phyloP scores from a whole-genome alignment of 2,113 vertebrate genomes.

The Amblyornis subalaris region DNA sequence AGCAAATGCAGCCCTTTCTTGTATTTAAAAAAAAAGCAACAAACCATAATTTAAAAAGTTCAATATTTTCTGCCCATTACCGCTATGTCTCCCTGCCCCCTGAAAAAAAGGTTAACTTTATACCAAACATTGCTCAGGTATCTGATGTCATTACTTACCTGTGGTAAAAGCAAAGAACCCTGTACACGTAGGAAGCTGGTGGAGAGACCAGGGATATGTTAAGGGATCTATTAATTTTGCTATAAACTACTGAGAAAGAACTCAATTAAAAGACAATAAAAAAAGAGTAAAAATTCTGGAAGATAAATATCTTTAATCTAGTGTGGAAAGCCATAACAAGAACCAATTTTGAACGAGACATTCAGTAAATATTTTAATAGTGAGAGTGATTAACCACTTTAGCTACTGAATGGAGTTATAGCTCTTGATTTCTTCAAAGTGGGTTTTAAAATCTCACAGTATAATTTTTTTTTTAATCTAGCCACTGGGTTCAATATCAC shows the following conservation, averaged over 20 bases:
- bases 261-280: neutral
- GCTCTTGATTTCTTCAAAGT: neutral
- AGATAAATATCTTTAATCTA: conserved; percentile 4
- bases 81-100: neutral
- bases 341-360: neutral
- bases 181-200: neutral
- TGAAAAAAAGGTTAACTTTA: neutral
- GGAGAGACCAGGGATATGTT: neutral
- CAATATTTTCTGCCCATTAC: neutral
- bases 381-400: neutral
- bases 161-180: neutral
- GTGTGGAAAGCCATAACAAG: neutral
- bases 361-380: conserved; percentile 9
- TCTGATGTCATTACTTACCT: neutral
- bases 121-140: neutral
- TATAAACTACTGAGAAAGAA: neutral
- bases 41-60: neutral
- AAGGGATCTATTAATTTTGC: neutral
- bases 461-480: neutral
- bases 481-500: neutral
- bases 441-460: neutral
- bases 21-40: neutral
- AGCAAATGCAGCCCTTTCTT: neutral
- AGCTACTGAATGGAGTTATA: neutral
- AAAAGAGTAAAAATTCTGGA: neutral